Base-by-base conservation (phyloP, 2,113 vertebrate species). In the Oreocharis arfaki region DNA sequence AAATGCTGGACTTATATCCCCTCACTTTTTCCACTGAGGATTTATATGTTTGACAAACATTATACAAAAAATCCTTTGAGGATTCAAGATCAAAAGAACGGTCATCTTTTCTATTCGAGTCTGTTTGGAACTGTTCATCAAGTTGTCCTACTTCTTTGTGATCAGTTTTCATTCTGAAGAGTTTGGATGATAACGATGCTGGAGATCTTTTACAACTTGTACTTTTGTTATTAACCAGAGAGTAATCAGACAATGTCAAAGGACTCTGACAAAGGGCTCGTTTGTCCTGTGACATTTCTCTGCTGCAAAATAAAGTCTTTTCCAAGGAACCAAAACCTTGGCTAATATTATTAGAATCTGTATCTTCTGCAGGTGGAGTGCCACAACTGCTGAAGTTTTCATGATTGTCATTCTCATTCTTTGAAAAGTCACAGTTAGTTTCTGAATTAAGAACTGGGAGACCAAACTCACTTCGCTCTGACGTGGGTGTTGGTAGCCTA, bases 111-210 rank as follows among this genome's bases (percentile, higher is more conserved):
- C 53, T 84, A 61, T 33, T 79, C 57, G 68, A 82, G 77, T 89
- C 89, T 57, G 63, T 84, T 61, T 96, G 95, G 44, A 93, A 56
- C 85, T 74, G 67, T 41, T 96, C 91, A 87, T 35, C 79, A 89
- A 60, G 41, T 55, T 93, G 87, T 42, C 79, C 86, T n/a, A 15
- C 55, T 49, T 97, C 96, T 82, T 89, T 91, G 81, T 44, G 89
- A 10, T 97, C 92, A 49, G 81, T 96, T 95, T 98, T 99, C 91
- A 99, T 97, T 94, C 87, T 97, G 75, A 94, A 98, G 26, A 99
- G 97, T 97, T 99, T 99, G 65, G 98, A 97, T 57, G 99, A 98
- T 37, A 99, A 95, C 30, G 99, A 99, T 49, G 83, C 94, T 39
- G 79, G 95, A 81, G 94, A 96, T 52, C 67, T 94, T 84, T 39